Percentiles rank a stretch among this genome's conserved stretches.
Conservation (phyloP, 2,113 vertebrate species). For the Sprattus sprattus region DNA sequence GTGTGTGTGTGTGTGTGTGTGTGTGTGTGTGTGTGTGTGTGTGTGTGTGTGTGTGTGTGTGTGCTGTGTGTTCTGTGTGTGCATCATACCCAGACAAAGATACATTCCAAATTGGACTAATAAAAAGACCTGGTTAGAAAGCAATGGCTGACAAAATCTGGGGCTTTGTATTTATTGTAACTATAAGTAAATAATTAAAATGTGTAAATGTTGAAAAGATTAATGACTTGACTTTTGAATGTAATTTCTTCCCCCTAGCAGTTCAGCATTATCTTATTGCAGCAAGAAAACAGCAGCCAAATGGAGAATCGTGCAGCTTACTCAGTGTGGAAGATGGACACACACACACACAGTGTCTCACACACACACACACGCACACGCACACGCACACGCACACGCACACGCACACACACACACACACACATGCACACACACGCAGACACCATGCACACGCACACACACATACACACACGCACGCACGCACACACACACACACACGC, state of each 20-base stretch:
- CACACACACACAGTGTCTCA: background rate
- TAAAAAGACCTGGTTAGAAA: background rate
- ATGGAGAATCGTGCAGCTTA: background rate
- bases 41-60: slow-evolving; percentile 19
- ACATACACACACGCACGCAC: background rate
- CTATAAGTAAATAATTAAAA: background rate
- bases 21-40: slow-evolving; percentile 7
- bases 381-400: background rate
- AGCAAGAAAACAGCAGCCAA: background rate
- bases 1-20: slow-evolving; percentile 28
- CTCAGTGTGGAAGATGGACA: background rate
- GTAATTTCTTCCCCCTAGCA: slow-evolving; percentile 54
- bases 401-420: too few relatives aligned
- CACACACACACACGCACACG: background rate
- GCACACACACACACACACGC: background rate
- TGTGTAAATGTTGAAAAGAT: slow-evolving; percentile 52
- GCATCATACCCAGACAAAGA: slow-evolving; percentile 52
- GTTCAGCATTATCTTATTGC: slow-evolving; percentile 41
- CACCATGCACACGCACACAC: background rate
- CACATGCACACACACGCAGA: too few relatives aligned
- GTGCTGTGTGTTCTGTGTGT: background rate
- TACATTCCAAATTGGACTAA: background rate
- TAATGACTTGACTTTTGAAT: slow-evolving; percentile 55
- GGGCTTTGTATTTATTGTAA: background rate
- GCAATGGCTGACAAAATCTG: background rate